Evolutionary conservation across 1,140 invertebrate species (phyloP).

Genomic region (Lepidurus apus): DNA sequence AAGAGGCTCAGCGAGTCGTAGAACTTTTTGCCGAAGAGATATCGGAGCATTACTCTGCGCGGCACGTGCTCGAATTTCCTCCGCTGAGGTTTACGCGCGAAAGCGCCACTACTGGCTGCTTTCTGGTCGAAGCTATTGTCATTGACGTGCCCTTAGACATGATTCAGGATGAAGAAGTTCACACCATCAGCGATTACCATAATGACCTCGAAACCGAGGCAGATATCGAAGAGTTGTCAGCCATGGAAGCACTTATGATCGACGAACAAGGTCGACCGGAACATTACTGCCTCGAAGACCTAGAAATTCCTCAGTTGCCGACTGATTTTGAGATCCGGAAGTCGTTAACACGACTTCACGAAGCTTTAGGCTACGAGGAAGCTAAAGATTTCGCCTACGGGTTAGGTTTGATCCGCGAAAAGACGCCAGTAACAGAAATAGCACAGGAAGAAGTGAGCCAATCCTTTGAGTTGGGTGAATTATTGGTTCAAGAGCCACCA

Average conservation of each 20-base stretch:
- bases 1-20: slow-evolving; percentile 82
- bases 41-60: slow-evolving; percentile 78
- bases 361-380: slow-evolving; percentile 29
- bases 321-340: slow-evolving; percentile 23
- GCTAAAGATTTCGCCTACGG: neutral
- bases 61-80: slow-evolving; percentile 79
- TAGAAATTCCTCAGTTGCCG: slow-evolving; percentile 28
- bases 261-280: slow-evolving; percentile 26
- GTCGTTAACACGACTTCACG: slow-evolving; percentile 29
- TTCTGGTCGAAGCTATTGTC: slow-evolving; percentile 82
- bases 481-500: neutral
- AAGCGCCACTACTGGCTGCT: slow-evolving; percentile 74
- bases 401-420: neutral
- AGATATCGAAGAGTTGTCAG: slow-evolving; percentile 73
- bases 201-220: slow-evolving; percentile 60
- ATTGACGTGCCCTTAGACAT: slow-evolving; percentile 66
- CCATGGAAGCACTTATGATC: slow-evolving; percentile 32
- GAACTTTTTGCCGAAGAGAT: slow-evolving; percentile 90
- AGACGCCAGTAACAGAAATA: neutral
- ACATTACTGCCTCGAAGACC: slow-evolving; percentile 29
- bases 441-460: neutral
- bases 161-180: slow-evolving; percentile 30
- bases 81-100: slow-evolving; percentile 81
- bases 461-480: neutral
- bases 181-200: slow-evolving; percentile 2